A percentile compares a stretch with the other conserved stretches of the same genome.
Conservation (phyloP, 2,797 vertebrate species). For the Semaprochilodus insignis region DNA sequence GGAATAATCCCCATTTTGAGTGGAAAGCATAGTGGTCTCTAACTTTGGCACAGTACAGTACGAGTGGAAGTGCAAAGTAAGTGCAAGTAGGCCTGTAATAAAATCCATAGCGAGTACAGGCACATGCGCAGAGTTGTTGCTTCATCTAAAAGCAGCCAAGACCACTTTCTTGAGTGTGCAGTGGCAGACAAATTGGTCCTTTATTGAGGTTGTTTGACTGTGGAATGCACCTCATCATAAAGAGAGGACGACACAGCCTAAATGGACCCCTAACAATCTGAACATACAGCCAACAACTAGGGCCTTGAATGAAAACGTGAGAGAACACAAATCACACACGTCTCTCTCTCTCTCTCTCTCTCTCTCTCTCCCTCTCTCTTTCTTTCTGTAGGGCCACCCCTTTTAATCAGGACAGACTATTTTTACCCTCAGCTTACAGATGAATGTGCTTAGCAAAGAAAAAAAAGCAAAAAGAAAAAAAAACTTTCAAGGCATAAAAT, state of each 20-base stretch:
- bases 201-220: slow-evolving; percentile 38
- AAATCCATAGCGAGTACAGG: not conserved
- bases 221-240: slow-evolving; percentile 25
- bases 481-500: slow-evolving; percentile 64
- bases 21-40: too few species aligned
- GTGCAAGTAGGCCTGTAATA: too few species aligned
- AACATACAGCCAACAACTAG: not conserved
- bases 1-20: too few species aligned
- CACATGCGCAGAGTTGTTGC: not conserved
- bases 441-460: slow-evolving; percentile 49
- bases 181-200: slow-evolving; percentile 48
- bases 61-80: too few species aligned
- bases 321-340: slow-evolving; percentile 28
- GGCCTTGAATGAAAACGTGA: slow-evolving; percentile 2
- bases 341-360: slow-evolving; percentile 21
- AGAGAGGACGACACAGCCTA: not conserved
- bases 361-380: slow-evolving; percentile 19
- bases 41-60: too few species aligned
- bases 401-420: slow-evolving; percentile 58
- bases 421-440: slow-evolving; percentile 59
- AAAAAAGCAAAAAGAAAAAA: slow-evolving; percentile 38
- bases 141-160: slow-evolving; percentile 27
- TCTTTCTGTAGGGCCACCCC: not conserved
- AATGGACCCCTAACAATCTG: not conserved
- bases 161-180: slow-evolving; percentile 17